phyloP scores from a whole-genome alignment of 2,113 vertebrate species.

The Myxocyprinus asiaticus region DNA sequence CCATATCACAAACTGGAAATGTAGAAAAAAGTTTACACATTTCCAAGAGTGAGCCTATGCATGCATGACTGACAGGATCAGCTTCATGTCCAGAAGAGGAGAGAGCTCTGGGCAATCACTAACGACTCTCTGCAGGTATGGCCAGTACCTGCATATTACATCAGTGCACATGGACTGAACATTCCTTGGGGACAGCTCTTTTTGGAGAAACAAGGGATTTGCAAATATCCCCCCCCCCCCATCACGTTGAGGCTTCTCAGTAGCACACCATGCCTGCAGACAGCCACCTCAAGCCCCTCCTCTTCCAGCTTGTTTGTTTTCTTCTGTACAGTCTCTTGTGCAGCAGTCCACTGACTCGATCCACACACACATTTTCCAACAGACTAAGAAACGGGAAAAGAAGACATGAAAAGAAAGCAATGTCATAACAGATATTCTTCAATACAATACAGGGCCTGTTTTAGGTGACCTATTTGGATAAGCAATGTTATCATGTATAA shows the following conservation, averaged over 20 bases:
- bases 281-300: no score
- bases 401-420: no score
- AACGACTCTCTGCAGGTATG: no score
- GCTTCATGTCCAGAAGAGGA: background rate
- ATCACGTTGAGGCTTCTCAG: background rate
- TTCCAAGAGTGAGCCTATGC: conserved; percentile 3
- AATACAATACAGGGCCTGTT: no score
- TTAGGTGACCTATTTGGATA: no score
- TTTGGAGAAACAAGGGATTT: conserved; percentile 2
- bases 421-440: no score
- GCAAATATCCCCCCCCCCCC: background rate
- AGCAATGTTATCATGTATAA: no score
- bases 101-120: background rate
- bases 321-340: background rate
- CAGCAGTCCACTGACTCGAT: background rate
- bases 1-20: no score
- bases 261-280: background rate
- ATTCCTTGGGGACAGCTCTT: background rate
- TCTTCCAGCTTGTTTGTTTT: background rate
- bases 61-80: background rate
- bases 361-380: no score
- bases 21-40: no score
- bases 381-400: no score
- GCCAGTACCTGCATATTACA: no score
- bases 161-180: background rate